Percentiles rank a stretch among this genome's conserved stretches.
These are phyloP conservation scores for Halcyon chelicuti DNA, from an alignment of 2,797 vertebrate species.

Conservation along the genomic window DNA sequence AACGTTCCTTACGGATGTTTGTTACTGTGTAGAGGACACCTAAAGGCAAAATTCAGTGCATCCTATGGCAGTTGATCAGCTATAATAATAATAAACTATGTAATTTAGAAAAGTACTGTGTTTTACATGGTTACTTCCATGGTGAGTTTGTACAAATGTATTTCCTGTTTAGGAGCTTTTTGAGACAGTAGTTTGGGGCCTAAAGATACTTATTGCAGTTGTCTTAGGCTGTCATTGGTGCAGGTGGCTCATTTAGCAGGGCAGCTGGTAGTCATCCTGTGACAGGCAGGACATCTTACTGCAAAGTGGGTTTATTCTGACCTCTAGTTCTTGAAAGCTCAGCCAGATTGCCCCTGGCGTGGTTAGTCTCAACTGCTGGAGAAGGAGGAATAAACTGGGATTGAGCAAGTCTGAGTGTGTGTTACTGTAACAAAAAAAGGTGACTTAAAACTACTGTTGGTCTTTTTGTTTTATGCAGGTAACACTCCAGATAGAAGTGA, in stretches of 20 bases:
- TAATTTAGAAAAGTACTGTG: not conserved
- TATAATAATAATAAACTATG: not conserved
- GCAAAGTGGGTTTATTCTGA: not conserved
- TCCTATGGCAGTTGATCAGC: not conserved
- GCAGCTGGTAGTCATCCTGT: not conserved
- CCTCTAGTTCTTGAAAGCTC: not conserved
- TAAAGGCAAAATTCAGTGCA: not conserved
- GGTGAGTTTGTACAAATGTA: not conserved
- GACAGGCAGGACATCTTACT: not conserved
- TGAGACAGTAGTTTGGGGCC: not conserved
- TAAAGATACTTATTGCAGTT: not conserved
- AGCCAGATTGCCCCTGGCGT: not conserved
- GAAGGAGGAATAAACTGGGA: not conserved
- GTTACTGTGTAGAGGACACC: not conserved
- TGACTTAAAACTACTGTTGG: not conserved
- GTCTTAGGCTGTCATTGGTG: not conserved
- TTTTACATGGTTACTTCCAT: not conserved
- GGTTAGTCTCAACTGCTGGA: not conserved
- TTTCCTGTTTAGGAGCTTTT: not conserved
- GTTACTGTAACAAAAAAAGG: not conserved
- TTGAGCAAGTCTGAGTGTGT: not conserved
- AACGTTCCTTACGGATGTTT: not conserved
- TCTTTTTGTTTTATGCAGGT: not conserved
- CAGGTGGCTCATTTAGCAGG: not conserved
- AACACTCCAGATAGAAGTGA: not conserved